Conservation (phyloP, 2,113 vertebrate species). For the Excalfactoria chinensis region DNA sequence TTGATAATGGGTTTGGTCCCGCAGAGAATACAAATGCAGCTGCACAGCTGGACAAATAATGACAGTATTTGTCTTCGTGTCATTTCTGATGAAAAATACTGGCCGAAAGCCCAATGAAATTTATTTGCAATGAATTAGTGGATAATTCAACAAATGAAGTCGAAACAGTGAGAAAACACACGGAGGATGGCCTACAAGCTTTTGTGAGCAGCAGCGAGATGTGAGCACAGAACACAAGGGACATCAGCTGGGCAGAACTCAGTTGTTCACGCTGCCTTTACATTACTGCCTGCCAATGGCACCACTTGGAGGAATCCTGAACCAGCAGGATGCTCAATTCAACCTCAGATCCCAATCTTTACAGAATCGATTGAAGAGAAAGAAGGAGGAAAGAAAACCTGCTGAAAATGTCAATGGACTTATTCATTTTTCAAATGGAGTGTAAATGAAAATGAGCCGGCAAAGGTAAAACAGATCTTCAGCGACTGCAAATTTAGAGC, state of each 20-base stretch:
- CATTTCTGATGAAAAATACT: constrained; percentile 33
- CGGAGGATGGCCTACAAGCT: background rate
- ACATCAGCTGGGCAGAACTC: accelerated
- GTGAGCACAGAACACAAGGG: accelerated
- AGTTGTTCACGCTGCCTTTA: accelerated
- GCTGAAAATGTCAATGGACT: background rate
- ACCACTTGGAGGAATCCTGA: background rate
- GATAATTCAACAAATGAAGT: constrained; percentile 21
- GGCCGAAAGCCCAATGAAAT: constrained; percentile 40
- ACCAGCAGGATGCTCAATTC: background rate
- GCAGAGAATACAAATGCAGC: constrained; percentile 12
- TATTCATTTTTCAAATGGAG: background rate
- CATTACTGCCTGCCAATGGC: background rate
- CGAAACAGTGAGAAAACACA: background rate
- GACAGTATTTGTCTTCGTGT: constrained; percentile 42
- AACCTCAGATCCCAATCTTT: background rate
- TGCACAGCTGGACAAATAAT: constrained; percentile 59
- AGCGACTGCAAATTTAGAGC: background rate
- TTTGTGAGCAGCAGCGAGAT: background rate
- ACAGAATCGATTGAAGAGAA: background rate
- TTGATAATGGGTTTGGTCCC: constrained; percentile 11
- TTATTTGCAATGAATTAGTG: constrained; percentile 14
- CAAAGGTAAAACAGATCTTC: background rate
- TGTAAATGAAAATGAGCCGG: background rate
- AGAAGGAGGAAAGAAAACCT: no score